phyloP scores from a whole-genome alignment of 2,113 vertebrate species.

The Sinocyclocheilus grahami region DNA sequence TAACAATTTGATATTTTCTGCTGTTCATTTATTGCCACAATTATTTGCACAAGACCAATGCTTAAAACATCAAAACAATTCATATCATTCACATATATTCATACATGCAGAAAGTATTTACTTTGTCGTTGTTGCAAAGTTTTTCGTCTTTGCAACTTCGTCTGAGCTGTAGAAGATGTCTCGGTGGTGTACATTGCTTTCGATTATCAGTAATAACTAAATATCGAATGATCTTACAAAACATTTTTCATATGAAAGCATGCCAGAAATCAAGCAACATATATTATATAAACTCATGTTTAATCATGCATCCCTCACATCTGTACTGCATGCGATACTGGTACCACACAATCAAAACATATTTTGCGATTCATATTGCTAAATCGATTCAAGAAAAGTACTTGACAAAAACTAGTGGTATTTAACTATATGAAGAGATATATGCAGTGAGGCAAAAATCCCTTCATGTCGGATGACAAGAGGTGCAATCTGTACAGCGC shows the following conservation, averaged over 20 bases:
- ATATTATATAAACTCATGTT: background rate
- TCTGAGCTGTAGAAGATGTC: background rate
- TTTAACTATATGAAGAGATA: background rate
- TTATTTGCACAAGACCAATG: background rate
- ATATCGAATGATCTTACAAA: slow-evolving; percentile 16
- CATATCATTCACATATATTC: background rate
- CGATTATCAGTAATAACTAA: slow-evolving; percentile 23
- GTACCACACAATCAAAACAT: background rate
- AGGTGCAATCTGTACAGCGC: background rate
- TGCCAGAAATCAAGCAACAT: slow-evolving; percentile 15
- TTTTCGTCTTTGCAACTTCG: background rate
- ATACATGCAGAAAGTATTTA: background rate
- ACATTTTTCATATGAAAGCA: background rate
- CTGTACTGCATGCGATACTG: slow-evolving; percentile 23
- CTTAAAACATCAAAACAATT: background rate
- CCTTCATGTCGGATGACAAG: background rate
- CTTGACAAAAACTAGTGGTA: background rate
- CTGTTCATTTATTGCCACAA: background rate
- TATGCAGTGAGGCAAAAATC: too few relatives aligned
- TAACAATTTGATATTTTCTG: background rate
- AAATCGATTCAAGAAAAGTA: background rate
- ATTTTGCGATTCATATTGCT: background rate
- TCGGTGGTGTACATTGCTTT: slow-evolving; percentile 28
- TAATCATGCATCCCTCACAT: background rate
- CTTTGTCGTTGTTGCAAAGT: background rate